Conservation (phyloP, 2,797 vertebrate species). For the Toxotes lorentzi region DNA sequence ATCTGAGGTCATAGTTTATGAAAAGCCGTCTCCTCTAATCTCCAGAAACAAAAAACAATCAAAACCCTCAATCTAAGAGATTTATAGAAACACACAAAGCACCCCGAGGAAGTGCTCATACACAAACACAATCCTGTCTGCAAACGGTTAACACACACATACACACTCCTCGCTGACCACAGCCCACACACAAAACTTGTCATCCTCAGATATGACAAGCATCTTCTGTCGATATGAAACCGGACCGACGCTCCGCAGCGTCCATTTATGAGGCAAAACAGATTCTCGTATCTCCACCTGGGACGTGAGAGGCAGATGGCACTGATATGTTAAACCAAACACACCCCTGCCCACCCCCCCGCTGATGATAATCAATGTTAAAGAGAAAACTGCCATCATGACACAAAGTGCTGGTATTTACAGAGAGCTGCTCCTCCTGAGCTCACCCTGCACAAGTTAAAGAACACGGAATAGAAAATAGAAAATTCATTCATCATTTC, state of each 20-base stretch:
- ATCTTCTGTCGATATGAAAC: slow-evolving; percentile 59
- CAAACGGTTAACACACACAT: not conserved
- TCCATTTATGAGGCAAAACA: slow-evolving; percentile 34
- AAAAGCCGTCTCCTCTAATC: no score
- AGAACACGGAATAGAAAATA: not conserved
- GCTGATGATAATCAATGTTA: slow-evolving; percentile 56
- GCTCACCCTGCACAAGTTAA: no score
- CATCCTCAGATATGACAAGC: slow-evolving; percentile 31
- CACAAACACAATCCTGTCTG: slow-evolving; percentile 5
- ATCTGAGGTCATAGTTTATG: no score
- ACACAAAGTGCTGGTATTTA: slow-evolving; percentile 24
- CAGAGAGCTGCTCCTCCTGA: not conserved
- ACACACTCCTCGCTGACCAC: not conserved
- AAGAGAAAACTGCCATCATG: slow-evolving; percentile 23
- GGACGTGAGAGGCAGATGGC: slow-evolving; percentile 66
- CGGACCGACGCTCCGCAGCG: slow-evolving; percentile 1
- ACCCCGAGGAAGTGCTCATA: not conserved
- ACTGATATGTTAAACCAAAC: slow-evolving; percentile 67
- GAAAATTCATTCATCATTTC: no score
- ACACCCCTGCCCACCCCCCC: not conserved
- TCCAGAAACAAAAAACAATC: no score
- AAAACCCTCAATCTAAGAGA: no score
- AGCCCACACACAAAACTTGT: not conserved
- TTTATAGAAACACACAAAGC: no score
- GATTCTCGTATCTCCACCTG: slow-evolving; percentile 47